Evolutionary conservation across 2,113 vertebrate species (phyloP), one percentile per base, ranked within the genome.

Genomic region (Bubo scandiacus): DNA sequence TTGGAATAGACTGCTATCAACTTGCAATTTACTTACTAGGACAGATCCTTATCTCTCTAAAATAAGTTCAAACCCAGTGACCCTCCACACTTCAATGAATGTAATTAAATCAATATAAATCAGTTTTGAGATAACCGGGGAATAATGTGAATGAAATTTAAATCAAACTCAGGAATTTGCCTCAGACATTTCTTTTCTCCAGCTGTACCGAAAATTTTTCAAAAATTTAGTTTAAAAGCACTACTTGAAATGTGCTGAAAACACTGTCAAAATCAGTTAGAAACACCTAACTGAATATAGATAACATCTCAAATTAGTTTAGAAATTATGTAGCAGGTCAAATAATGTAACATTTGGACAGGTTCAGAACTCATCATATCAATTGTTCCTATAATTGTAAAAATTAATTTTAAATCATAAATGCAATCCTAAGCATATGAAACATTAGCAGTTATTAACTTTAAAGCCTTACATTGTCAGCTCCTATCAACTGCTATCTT

Each of bases 401-500:
- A 96, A 82, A 66, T 10, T 6, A 87, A 43, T 74, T 96, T 94
- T 30, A 86, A 93, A 54, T 77, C 81, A 81, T 25, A 94, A 83
- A 80, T 32, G 10, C 10, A 88, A 51, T 65, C 47, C 8, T 65
- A 77, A 55, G 13, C 3, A 40, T 83, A 83, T 36, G 40, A 91
- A 95, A 93, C 9, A 20, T 43, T 51, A 62, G 11, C 36, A 59
- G 13, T 38, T 89, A 68, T 52, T 88, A 96, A 82, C 43, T 71
- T 80, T 47, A 82, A 91, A 93, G 4, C 3, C 12, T 17, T 29
- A 36, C 17, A 73, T 5, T 79, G 34, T 63, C 62, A 88, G 42
- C 9, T 72, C 30, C 8, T 75, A 61, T 80, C 40, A 85, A 49
- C 38, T 17, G 6, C 38, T 88, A 36, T 36, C 9, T 86, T 90